Evolutionary conservation across 2,113 vertebrate genomes (phyloP), one percentile per base, ranked within the genome.

Genomic region (Pterophyllum scalare): DNA sequence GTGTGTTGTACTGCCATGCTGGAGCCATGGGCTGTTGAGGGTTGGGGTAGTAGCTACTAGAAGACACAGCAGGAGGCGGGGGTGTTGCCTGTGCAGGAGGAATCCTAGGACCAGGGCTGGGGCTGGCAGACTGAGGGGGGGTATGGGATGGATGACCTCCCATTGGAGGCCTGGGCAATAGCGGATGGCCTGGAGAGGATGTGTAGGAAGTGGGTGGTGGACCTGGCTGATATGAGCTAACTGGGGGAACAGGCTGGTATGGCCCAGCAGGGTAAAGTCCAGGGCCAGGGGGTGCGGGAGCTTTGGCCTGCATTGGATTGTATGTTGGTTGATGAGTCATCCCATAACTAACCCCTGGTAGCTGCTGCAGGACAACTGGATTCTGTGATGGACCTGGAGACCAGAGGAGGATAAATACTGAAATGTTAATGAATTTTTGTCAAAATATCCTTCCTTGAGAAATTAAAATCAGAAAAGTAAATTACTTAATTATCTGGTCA

Each of bases 381-480:
- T 95, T 97, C 76, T 96, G 97, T 52, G 97, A 96, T 75, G 98
- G 98, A 95, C 98, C 98, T 99, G 77, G 20, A 91, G 91, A 26
- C 49, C 24, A 62, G 75, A 64, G 43, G 67, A n/a, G 61, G 26
- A 56, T 46, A 57, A 57, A 87, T 19, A 79, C 4, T 54, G 28
- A 24, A 11, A 72, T 15, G 22, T 81, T 67, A 62, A 4, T 59
- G 14, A 40, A 12, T 72, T 28, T 72, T 31, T 1, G 6, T 54
- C 6, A 54, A 2, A 33, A 28, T 54, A n/a, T 8, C 31, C 67
- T 26, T 33, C 46, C 33, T 72, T 72, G 17, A 54, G 6, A n/a
- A 54, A 72, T 72, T 31, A 72, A 33, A 54, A 9, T 33, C 46
- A 52, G 26, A 72, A 11, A n/a, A 14, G 46, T 33, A 31, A 72